Conservation (phyloP, 92 coral and sea anemone species). For the Zoanthus gigantus region DNA sequence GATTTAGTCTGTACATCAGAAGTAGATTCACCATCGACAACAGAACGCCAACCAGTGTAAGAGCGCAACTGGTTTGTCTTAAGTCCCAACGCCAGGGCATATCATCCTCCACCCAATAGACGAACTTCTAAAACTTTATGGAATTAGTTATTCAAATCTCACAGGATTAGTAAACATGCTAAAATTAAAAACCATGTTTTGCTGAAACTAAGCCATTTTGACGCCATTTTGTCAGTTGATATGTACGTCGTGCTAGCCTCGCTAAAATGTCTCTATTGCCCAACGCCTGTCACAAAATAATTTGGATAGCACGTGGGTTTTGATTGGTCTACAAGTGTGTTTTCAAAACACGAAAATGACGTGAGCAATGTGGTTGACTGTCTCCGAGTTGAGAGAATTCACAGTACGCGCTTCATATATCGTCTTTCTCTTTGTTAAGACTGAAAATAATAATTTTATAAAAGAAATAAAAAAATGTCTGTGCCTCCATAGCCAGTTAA, state of each 20-base stretch:
- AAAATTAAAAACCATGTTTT: neutral
- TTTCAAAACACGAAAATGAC: too few species aligned
- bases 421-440: too few species aligned
- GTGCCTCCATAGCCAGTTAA: too few species aligned
- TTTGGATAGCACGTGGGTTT: too few species aligned
- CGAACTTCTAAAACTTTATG: neutral
- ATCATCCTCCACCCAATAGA: neutral
- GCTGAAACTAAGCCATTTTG: neutral
- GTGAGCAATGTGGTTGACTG: too few species aligned
- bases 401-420: too few species aligned
- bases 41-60: constrained; percentile 67
- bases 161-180: neutral
- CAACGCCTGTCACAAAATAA: too few species aligned
- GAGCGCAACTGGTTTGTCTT: constrained; percentile 42
- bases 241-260: neutral
- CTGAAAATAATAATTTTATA: too few species aligned
- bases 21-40: constrained; percentile 76
- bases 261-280: neutral
- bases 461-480: too few species aligned
- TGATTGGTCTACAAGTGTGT: too few species aligned
- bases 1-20: constrained; percentile 55
- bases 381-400: too few species aligned
- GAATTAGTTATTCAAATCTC: neutral
- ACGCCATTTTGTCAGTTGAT: neutral
- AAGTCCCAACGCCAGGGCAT: constrained; percentile 20